Base-by-base conservation (phyloP, 2,797 vertebrate species). In the Eleutherodactylus coqui region DNA sequence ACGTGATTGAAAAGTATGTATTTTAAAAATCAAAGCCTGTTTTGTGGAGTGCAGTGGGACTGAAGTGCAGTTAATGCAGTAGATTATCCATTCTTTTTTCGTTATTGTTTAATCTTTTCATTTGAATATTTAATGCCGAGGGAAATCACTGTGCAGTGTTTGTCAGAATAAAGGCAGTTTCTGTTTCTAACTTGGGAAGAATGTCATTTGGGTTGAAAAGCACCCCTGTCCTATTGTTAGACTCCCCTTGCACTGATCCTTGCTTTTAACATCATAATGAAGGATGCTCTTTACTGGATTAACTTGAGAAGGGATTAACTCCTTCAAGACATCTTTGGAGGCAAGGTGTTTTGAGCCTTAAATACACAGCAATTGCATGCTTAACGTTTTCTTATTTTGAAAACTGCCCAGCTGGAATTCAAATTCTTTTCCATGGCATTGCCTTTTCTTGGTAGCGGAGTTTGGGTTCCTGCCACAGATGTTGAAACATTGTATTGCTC, bases 221-320 rank as follows among this genome's bases (percentile, higher is more conserved):
- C 92, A 92, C 93, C 93, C 91, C 93, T 89, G 91, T 89, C 91
- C 94, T 92, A 94, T 95, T 95, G 94, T 95, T 93, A 92, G 90
- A 88, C 92, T 93, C 94, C 93, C 92, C 90, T 86, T 88, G 92
- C 94, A 93, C 92, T 95, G 94, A 94, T 94, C 94, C 94, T 91
- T 91, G 94, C 95, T 95, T 95, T 96, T 96, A 95, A 95, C 95
- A 95, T 95, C 94, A 96, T 96, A 96, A 96, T 96, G 95, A 95
- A 95, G 94, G 95, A 94, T 95, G 94, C 93, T 95, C 94, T 95
- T 95, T 95, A 95, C 94, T 95, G 95, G 95, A 95, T 96, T 96
- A 96, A 95, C 94, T 94, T 93, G 94, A 95, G 94, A 95, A 95
- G 93, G 95, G 95, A 96, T 96, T 96, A 95, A 94, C 93, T 94